Evolutionary conservation across 2,888 invertebrate genomes (phyloP).

Genomic region (Eristalinus sepulchralis): DNA sequence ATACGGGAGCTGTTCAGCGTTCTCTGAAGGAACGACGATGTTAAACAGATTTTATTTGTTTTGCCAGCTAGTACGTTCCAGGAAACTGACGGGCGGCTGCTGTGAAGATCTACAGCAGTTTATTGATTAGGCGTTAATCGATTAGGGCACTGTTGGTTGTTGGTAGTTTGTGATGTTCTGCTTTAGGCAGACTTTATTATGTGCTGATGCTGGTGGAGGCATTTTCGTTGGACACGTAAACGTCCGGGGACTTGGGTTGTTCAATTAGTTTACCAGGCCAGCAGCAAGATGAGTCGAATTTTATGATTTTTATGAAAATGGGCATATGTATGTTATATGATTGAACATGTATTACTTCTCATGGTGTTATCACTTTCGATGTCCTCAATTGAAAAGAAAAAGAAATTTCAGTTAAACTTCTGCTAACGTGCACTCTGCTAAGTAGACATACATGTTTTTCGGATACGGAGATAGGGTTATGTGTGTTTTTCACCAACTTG

Average conservation of each 20-base stretch:
- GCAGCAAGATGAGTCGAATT: background rate
- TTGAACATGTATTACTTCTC: too few relatives aligned
- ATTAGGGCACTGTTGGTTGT: conserved; percentile 21
- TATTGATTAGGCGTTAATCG: conserved; percentile 64
- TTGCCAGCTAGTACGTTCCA: conserved; percentile 38
- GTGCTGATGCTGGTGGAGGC: background rate
- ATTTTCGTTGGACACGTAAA: background rate
- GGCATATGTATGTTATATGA: too few relatives aligned
- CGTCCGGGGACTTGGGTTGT: background rate
- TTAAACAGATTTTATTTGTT: conserved; percentile 64
- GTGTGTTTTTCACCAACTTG: too few relatives aligned
- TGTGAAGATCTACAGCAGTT: conserved; percentile 43
- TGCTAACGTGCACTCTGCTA: too few relatives aligned
- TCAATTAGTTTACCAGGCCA: background rate
- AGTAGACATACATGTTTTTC: too few relatives aligned
- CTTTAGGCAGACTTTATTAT: conserved; percentile 8
- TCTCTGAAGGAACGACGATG: conserved; percentile 20
- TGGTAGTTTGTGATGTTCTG: conserved; percentile 17
- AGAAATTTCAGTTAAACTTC: too few relatives aligned
- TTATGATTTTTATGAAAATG: too few relatives aligned
- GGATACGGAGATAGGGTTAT: too few relatives aligned
- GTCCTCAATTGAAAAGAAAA: too few relatives aligned
- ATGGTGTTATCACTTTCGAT: too few relatives aligned
- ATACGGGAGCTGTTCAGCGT: background rate
- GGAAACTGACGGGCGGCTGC: conserved; percentile 28